phyloP scores from a whole-genome alignment of 1,140 invertebrate species.

The Tetramorium alpestre region DNA sequence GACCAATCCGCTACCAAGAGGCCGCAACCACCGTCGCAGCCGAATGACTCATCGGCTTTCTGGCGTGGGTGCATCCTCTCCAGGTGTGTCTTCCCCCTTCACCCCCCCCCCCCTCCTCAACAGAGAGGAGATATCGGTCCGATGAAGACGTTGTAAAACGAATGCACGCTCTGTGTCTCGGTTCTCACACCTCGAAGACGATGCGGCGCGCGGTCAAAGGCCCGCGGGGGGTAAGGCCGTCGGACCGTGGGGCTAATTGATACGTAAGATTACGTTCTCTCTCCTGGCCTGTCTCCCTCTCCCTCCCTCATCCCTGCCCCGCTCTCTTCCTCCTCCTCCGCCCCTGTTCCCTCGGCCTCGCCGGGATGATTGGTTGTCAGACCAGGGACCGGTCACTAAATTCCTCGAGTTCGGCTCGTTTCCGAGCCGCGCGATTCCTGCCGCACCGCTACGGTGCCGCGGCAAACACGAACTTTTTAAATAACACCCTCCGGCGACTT shows the following conservation, averaged over 20 bases:
- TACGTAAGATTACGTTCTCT: constrained; percentile 85
- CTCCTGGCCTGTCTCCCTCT: constrained; percentile 59
- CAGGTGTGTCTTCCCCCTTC: constrained; percentile 66
- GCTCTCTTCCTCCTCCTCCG: neutral
- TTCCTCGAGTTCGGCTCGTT: constrained; percentile 70
- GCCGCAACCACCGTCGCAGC: neutral
- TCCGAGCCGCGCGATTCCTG: constrained; percentile 45
- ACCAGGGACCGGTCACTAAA: constrained; percentile 76
- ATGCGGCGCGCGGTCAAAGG: constrained; percentile 85
- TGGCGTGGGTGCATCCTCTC: constrained; percentile 54
- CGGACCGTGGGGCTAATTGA: constrained; percentile 85
- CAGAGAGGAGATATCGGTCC: constrained; percentile 41
- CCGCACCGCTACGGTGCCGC: neutral
- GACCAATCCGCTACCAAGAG: constrained; percentile 13
- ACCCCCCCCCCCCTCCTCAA: too few species aligned
- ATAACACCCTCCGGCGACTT: constrained; percentile 42
- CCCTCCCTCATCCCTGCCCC: neutral
- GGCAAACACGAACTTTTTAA: constrained; percentile 37
- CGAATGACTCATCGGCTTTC: constrained; percentile 48
- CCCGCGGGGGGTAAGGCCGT: constrained; percentile 85
- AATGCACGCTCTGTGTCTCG: constrained; percentile 73
- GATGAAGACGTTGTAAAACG: constrained; percentile 82
- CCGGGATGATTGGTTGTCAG: constrained; percentile 79
- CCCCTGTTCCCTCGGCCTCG: constrained; percentile 19
- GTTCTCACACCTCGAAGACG: constrained; percentile 84